Conservation (phyloP, 2,797 vertebrate genomes). For the Danio aesculapii region DNA sequence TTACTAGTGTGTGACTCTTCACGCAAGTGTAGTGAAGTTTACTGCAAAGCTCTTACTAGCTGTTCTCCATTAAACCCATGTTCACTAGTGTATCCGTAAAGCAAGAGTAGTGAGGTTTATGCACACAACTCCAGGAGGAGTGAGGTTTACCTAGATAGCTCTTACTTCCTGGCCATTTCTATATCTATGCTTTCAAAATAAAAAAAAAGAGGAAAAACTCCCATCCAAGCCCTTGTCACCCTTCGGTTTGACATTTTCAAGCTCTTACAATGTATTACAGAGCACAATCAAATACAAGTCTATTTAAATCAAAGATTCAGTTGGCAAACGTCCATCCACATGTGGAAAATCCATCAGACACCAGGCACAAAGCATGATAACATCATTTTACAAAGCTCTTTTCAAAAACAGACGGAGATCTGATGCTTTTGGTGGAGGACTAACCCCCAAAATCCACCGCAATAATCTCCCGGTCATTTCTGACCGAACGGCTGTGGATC, state of each 20-base stretch:
- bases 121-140: no score
- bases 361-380: slow-evolving; percentile 41
- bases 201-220: slow-evolving; percentile 9
- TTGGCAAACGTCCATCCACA: slow-evolving; percentile 24
- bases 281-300: slow-evolving; percentile 41
- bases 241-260: slow-evolving; percentile 22
- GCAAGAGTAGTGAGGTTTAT: no score
- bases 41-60: no score
- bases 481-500: slow-evolving; percentile 33
- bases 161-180: neutral
- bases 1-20: no score
- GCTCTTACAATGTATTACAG: slow-evolving; percentile 47
- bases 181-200: slow-evolving; percentile 8
- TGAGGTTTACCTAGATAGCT: no score
- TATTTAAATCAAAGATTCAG: slow-evolving; percentile 42
- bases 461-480: slow-evolving; percentile 7
- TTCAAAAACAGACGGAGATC: slow-evolving; percentile 16
- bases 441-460: neutral
- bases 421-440: neutral
- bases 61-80: no score
- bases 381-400: slow-evolving; percentile 38
- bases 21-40: no score
- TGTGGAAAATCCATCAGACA: slow-evolving; percentile 28
- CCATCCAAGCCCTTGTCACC: slow-evolving; percentile 33
- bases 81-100: no score